Conservation (phyloP, 2,888 invertebrate species). For the Phengaris arion region DNA sequence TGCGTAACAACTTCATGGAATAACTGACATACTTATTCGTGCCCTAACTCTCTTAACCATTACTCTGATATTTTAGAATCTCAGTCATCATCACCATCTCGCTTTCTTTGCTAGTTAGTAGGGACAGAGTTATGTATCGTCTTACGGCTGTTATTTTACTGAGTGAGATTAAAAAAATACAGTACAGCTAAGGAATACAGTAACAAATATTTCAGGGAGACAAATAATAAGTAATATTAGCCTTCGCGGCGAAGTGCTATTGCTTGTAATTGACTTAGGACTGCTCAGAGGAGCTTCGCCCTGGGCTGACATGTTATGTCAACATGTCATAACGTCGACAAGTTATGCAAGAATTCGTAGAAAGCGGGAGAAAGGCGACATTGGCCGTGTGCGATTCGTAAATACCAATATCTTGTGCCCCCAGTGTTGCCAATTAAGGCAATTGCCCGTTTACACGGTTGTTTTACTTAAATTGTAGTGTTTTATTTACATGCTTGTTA, state of each 20-base stretch:
- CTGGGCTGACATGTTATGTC: constrained; percentile 18
- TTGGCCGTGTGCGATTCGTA: constrained; percentile 45
- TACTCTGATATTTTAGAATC: too few species aligned
- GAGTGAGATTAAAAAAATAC: too few species aligned
- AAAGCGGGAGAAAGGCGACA: constrained; percentile 62
- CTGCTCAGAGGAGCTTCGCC: neutral
- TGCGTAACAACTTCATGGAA: neutral
- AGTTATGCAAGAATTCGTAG: constrained; percentile 49
- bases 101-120: too few species aligned
- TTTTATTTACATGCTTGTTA: too few species aligned
- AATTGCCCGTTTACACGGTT: neutral
- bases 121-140: too few species aligned
- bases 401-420: constrained; percentile 41
- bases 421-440: neutral
- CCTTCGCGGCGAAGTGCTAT: too few species aligned
- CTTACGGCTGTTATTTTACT: too few species aligned
- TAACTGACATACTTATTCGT: neutral
- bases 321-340: neutral
- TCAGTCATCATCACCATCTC: too few species aligned
- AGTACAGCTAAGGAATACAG: too few species aligned
- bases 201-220: too few species aligned
- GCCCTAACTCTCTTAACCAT: neutral
- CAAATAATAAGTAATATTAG: too few species aligned
- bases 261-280: neutral
- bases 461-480: neutral